Evolutionary conservation across 2,797 vertebrate species (phyloP).

Genomic region (Neosilurus mollespiculum): DNA sequence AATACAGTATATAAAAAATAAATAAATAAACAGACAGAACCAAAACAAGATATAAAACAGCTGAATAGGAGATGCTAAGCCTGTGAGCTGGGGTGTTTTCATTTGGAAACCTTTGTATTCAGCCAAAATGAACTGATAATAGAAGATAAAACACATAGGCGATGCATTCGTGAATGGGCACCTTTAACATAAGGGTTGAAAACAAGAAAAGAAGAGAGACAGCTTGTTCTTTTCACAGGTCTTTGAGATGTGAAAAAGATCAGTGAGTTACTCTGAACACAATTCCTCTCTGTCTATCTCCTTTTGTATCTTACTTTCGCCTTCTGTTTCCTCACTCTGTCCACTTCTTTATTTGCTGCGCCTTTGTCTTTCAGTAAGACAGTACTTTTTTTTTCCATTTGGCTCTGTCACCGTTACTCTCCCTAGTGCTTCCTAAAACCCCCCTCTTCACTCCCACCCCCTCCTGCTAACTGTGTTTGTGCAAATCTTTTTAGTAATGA

Average conservation of each 20-base stretch:
- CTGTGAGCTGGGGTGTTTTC: too few species aligned
- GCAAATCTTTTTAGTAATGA: slow-evolving; percentile 46
- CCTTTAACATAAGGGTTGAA: too few species aligned
- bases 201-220: slow-evolving; percentile 44
- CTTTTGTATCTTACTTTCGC: background rate
- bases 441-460: background rate
- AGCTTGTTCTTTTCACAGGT: slow-evolving; percentile 61
- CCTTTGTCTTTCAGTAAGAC: slow-evolving; percentile 27
- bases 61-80: too few species aligned
- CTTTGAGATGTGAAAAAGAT: slow-evolving; percentile 57
- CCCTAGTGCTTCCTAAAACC: background rate
- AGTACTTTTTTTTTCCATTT: slow-evolving; percentile 13
- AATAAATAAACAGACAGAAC: too few species aligned
- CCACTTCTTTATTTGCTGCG: slow-evolving; percentile 31
- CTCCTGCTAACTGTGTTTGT: slow-evolving; percentile 37
- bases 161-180: too few species aligned
- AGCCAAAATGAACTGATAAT: too few species aligned
- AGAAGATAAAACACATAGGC: too few species aligned
- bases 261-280: slow-evolving; percentile 52
- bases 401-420: background rate
- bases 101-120: too few species aligned
- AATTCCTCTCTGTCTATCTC: slow-evolving; percentile 45
- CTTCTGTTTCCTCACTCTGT: slow-evolving; percentile 54
- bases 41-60: too few species aligned
- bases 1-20: too few species aligned